These are phyloP conservation scores for Amphipyra tragopoginis DNA, from an alignment of 2,888 invertebrate species.

Conservation along the genomic window DNA sequence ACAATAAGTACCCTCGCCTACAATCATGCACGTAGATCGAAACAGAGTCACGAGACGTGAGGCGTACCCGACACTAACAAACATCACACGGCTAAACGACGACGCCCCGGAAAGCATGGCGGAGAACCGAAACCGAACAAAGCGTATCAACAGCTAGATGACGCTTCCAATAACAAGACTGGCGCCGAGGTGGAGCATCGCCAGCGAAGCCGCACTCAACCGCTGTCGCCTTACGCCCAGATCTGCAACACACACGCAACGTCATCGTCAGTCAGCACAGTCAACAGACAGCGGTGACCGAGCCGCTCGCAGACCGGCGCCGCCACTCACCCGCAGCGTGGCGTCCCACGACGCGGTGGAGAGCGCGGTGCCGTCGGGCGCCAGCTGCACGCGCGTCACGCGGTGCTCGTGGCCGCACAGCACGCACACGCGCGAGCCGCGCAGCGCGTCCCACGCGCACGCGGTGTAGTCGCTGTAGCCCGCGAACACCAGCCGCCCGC, in stretches of 20 bases:
- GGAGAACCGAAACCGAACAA: background rate
- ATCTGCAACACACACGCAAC: conserved; percentile 64
- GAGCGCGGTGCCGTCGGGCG: conserved; percentile 99
- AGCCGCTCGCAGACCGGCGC: conserved; percentile 67
- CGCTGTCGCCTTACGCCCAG: conserved; percentile 64
- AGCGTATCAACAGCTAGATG: background rate
- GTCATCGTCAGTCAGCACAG: too few species aligned
- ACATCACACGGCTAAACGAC: background rate
- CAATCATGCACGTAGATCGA: background rate
- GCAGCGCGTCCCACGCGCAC: conserved; percentile 99
- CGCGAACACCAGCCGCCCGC: conserved; percentile 98
- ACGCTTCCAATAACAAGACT: background rate
- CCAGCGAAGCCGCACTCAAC: background rate
- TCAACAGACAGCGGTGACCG: background rate
- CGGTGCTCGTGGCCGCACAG: conserved; percentile 99
- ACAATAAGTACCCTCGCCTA: conserved; percentile 18
- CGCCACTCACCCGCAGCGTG: conserved; percentile 91
- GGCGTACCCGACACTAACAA: background rate
- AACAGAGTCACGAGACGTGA: background rate
- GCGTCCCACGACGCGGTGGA: conserved; percentile 98
- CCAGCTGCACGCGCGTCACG: conserved; percentile 96
- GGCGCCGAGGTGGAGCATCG: too few species aligned
- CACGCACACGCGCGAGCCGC: conserved; percentile 96
- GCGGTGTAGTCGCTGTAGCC: conserved; percentile 99
- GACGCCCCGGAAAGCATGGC: background rate